Conservation (phyloP, 37 sponge, comb jelly and placozoan genomes). For the Halichondria panicea region DNA sequence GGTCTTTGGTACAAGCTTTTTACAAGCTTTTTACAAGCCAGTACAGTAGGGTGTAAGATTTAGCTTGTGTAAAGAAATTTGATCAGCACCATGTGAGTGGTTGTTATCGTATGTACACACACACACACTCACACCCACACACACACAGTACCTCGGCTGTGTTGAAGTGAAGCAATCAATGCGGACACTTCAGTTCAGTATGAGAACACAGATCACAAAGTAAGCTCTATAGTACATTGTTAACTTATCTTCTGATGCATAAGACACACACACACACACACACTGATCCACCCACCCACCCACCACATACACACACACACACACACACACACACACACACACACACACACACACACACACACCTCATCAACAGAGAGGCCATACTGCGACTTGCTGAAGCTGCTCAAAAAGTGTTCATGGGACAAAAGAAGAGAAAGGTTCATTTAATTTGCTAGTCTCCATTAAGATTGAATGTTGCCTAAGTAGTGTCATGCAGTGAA, state of each 20-base stretch:
- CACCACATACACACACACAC: neutral
- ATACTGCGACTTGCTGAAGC: constrained; percentile 68
- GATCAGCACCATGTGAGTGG: neutral
- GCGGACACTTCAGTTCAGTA: constrained; percentile 67
- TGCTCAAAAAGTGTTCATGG: constrained; percentile 18
- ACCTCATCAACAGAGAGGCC: constrained; percentile 55
- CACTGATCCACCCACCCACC: neutral
- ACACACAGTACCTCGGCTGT: constrained; percentile 75
- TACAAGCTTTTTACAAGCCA: neutral
- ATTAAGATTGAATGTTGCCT: no score
- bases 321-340: neutral
- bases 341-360: neutral
- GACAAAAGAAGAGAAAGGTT: constrained; percentile 65
- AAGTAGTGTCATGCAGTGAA: no score
- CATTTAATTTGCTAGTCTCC: no score
- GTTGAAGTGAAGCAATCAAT: constrained; percentile 60
- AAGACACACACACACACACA: neutral
- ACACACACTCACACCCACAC: constrained; percentile 11
- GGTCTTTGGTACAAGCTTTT: no score
- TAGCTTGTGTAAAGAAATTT: neutral
- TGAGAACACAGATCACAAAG: constrained; percentile 70
- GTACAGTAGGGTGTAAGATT: neutral
- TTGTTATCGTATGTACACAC: no score
- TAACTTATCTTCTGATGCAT: neutral
- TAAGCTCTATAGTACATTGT: neutral